phyloP scores from a whole-genome alignment of 2,797 vertebrate species.

The Lateolabrax maculatus region DNA sequence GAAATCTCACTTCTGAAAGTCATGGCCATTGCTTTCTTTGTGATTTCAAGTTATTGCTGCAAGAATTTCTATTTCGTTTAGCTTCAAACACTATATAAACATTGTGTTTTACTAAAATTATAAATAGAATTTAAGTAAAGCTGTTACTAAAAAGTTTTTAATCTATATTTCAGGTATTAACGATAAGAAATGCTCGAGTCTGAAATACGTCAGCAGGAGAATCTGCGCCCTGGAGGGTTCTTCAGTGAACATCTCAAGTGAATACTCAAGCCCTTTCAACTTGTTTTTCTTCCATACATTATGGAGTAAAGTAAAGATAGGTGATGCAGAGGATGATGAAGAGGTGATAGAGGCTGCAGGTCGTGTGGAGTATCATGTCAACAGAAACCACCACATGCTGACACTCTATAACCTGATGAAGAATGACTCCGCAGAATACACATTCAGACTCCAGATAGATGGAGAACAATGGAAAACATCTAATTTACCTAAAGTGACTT shows the following conservation, averaged over 20 bases:
- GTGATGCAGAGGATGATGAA: fast-evolving
- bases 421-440: constrained; percentile 41
- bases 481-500: constrained; percentile 19
- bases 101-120: too few relatives aligned
- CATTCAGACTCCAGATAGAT: fast-evolving
- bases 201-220: constrained; percentile 25
- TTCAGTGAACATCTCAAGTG: constrained; percentile 42
- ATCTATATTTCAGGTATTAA: constrained; percentile 25
- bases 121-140: neutral
- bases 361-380: neutral
- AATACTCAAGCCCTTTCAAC: neutral
- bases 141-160: neutral
- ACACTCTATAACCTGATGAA: constrained; percentile 22
- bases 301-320: neutral
- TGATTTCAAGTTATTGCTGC: neutral
- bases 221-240: constrained; percentile 46
- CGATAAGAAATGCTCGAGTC: fast-evolving
- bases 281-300: fast-evolving
- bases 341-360: fast-evolving
- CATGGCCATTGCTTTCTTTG: neutral
- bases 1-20: too few relatives aligned
- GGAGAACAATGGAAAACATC: fast-evolving
- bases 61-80: neutral
- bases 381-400: neutral
- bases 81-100: neutral